Conservation (phyloP, 92 coral and sea anemone species). For the Paragorgia papillata region DNA sequence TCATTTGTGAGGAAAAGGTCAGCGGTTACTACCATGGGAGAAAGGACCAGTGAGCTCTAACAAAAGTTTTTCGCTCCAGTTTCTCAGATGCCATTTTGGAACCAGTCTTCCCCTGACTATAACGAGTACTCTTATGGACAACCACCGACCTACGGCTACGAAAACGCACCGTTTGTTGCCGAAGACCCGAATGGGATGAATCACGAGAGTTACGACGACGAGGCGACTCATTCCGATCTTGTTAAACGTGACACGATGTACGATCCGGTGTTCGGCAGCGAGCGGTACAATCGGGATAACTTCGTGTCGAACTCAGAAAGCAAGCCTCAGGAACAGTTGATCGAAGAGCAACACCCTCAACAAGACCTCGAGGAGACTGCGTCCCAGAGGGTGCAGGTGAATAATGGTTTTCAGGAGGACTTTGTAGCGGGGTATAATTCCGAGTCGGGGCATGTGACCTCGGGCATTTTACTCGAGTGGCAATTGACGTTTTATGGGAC, state of each 20-base stretch:
- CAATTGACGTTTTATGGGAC: constrained; percentile 86
- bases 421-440: constrained; percentile 95
- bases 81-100: constrained; percentile 17
- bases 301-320: constrained; percentile 45
- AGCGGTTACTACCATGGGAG: too few species aligned
- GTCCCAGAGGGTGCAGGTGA: constrained; percentile 97
- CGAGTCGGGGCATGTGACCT: constrained; percentile 85
- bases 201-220: constrained; percentile 44
- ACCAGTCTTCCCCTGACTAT: constrained; percentile 13
- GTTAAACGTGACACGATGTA: constrained; percentile 57
- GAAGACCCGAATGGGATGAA: constrained; percentile 9
- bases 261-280: constrained; percentile 58
- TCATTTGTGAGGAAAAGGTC: too few species aligned
- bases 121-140: constrained; percentile 21
- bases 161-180: constrained; percentile 21
- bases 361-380: constrained; percentile 97
- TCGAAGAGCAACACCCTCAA: constrained; percentile 85
- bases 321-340: constrained; percentile 58
- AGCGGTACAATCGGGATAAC: constrained; percentile 32
- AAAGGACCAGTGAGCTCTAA: too few species aligned
- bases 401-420: constrained; percentile 96
- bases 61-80: neutral
- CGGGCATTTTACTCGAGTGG: constrained; percentile 94
- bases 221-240: constrained; percentile 63
- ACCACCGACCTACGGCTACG: constrained; percentile 42